phyloP scores from a whole-genome alignment of 2,888 invertebrate species.

The Ctenicera cuprea region DNA sequence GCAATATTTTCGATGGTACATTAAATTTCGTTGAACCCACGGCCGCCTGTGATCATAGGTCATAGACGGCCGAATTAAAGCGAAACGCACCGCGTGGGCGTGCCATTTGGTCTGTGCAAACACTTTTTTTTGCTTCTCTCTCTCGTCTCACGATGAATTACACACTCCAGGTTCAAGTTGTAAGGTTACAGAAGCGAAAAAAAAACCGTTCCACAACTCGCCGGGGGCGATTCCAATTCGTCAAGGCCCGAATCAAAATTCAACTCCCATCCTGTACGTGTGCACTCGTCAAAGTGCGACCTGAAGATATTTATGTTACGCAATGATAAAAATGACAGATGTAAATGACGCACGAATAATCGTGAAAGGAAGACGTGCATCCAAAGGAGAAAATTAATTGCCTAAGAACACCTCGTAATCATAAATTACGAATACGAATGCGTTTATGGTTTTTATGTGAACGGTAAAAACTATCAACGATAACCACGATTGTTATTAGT shows the following conservation, averaged over 20 bases:
- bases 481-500: neutral
- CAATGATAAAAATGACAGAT: conserved; percentile 17
- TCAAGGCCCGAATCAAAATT: neutral
- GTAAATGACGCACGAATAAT: conserved; percentile 27
- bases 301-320: conserved; percentile 19
- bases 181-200: conserved; percentile 23
- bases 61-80: conserved; percentile 25
- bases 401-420: neutral
- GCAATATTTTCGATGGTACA: conserved; percentile 16
- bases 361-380: conserved; percentile 16
- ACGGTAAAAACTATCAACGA: neutral
- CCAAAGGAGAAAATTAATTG: conserved; percentile 23
- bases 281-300: neutral
- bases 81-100: conserved; percentile 24
- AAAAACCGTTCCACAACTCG: neutral
- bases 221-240: neutral
- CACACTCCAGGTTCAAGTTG: conserved; percentile 23
- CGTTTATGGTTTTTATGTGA: conserved; percentile 15
- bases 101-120: conserved; percentile 20
- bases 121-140: conserved; percentile 13
- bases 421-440: conserved; percentile 6
- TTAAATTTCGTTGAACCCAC: conserved; percentile 33
- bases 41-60: conserved; percentile 24
- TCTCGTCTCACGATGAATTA: neutral
- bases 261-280: conserved; percentile 1